Base-by-base conservation (phyloP, 2,113 vertebrate genomes). In the Calidris pugnax region DNA sequence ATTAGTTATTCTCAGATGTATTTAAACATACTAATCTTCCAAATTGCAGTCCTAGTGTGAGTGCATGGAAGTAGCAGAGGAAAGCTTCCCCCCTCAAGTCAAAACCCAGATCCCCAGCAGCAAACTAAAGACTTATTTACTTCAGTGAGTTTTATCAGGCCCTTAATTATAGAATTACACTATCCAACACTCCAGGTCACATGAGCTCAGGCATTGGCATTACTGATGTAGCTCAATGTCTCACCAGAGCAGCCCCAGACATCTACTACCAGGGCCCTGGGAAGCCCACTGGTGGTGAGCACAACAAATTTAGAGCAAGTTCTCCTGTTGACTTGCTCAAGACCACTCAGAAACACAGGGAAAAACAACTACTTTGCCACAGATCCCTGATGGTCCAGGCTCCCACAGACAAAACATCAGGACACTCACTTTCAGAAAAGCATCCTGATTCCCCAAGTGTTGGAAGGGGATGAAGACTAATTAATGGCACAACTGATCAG, bases 191-290 rank as follows among this genome's bases (percentile, higher is more conserved):
- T 82, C 41, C 22, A 67, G 47, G 33, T 19, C 60, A 60, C 18
- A 21, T 2, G 27, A 73, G 19, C 22, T 88, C 9, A 55, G 51
- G 19, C 7, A 2, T 3, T 32, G 32, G n/a, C n/a, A 37, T 26
- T 26, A 22, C n/a, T 20, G 22, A 21, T 30, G 37, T 17, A 56
- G 56, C 55, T 7, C 10, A 68, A 41, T 1, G 0, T 30, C 51
- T n/a, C 71, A 28, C 32, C 3, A 1, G 2, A 12, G 22, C 33
- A 41, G 39, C 17, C 45, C 39, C 50, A 37, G 48, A 43, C 3
- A 66, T 2, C 22, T 6, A 4, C 20, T 5, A 12, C 10, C 77
- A 76, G 45, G 47, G 37, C n/a, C n/a, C 60, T 0, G 0, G 1
- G 7, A 82, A 88, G 11, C 5, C 10, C 48, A 41, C 13, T 7